These are phyloP conservation scores for Calidris pugnax DNA, from an alignment of 2,113 vertebrate species.

Conservation along the genomic window DNA sequence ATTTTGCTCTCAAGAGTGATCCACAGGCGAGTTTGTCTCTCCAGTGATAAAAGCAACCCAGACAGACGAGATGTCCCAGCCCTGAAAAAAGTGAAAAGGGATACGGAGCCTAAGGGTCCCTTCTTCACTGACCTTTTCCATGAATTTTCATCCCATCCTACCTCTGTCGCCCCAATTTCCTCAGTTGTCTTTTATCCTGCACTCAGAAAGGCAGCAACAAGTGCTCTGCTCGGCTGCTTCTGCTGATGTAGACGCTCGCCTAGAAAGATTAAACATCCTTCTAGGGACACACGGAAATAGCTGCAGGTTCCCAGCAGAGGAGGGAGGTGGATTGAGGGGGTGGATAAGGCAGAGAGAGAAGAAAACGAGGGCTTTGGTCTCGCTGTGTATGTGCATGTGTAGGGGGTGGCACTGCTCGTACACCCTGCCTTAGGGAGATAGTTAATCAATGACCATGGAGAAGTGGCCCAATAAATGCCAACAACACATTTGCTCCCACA, in stretches of 20 bases:
- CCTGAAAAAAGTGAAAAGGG: not conserved
- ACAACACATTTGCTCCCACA: not conserved
- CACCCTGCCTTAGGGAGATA: not conserved
- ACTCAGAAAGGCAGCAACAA: not conserved
- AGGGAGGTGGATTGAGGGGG: not conserved
- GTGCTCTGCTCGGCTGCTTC: accelerated
- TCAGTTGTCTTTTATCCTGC: not conserved
- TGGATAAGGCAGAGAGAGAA: not conserved
- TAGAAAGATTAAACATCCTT: not conserved
- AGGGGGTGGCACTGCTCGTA: not conserved
- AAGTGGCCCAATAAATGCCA: not conserved
- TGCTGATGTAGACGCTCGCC: accelerated
- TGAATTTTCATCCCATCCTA: not conserved
- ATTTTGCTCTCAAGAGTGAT: not conserved
- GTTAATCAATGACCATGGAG: not conserved
- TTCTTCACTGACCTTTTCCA: not conserved
- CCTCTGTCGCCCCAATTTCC: not conserved
- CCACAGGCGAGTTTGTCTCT: accelerated
- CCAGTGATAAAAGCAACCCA: not conserved
- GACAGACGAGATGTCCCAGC: not conserved
- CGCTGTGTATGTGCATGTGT: not conserved
- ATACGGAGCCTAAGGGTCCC: not conserved
- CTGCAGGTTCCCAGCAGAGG: not conserved
- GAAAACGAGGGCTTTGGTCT: not conserved
- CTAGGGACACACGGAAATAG: not conserved